phyloP scores from a whole-genome alignment of 2,113 vertebrate genomes.

The Laticauda laticaudata region DNA sequence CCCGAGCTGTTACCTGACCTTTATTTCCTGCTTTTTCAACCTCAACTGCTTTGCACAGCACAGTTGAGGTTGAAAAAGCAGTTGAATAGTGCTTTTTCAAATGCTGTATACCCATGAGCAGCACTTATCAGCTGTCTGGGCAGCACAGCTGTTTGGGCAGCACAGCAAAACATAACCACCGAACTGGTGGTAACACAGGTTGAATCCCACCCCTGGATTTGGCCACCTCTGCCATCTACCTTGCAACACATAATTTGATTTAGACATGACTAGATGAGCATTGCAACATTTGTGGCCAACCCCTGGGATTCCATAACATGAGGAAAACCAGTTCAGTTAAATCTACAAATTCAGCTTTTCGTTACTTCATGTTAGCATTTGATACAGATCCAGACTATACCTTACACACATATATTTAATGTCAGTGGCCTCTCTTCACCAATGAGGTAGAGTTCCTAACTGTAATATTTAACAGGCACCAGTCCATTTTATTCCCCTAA shows the following conservation, averaged over 20 bases:
- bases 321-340: conserved; percentile 23
- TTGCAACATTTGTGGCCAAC: conserved; percentile 33
- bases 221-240: neutral
- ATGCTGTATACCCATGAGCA: no score
- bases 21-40: no score
- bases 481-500: conserved; percentile 45
- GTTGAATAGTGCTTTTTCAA: no score
- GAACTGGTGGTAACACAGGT: no score
- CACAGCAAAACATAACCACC: no score
- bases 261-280: conserved; percentile 20
- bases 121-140: no score
- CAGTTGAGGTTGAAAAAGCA: no score
- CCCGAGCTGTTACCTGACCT: no score
- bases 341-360: conserved; percentile 15
- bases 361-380: conserved; percentile 56
- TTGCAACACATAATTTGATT: conserved; percentile 37
- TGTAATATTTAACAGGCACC: conserved; percentile 48
- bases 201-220: neutral
- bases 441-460: conserved; percentile 52
- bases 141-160: no score
- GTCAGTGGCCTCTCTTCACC: conserved; percentile 29
- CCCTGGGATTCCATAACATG: conserved; percentile 15
- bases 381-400: conserved; percentile 31
- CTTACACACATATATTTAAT: conserved; percentile 36
- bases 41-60: no score